These are phyloP conservation scores for Alfaro cultratus DNA, from an alignment of 2,797 vertebrate species.

Conservation along the genomic window DNA sequence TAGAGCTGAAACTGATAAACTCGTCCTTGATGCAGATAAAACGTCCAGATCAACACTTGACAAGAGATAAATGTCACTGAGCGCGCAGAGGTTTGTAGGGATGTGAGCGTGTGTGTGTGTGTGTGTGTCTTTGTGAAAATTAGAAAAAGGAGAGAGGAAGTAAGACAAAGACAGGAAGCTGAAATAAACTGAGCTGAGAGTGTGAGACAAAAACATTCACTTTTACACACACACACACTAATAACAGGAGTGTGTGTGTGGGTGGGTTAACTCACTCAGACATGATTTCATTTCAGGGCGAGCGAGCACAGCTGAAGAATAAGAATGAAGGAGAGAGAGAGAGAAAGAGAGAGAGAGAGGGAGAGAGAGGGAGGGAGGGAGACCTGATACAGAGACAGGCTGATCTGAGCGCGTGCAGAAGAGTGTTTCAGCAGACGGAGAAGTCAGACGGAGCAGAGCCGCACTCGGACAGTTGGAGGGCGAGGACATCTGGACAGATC, in stretches of 20 bases:
- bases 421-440: conserved; percentile 7
- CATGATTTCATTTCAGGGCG: conserved; percentile 60
- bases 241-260: conserved; percentile 4
- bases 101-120: neutral
- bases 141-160: conserved; percentile 7
- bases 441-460: neutral
- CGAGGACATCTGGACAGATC: neutral
- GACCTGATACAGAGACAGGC: neutral
- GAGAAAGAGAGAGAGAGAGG: neutral
- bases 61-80: neutral
- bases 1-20: neutral
- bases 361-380: neutral
- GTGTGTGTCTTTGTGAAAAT: neutral
- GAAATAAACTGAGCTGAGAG: neutral
- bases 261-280: conserved; percentile 24
- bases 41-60: neutral
- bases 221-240: neutral
- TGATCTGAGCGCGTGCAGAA: conserved; percentile 20
- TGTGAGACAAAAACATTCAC: conserved; percentile 9
- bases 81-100: neutral
- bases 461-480: conserved; percentile 9
- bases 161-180: conserved; percentile 37
- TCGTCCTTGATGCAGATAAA: neutral
- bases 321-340: conserved; percentile 38
- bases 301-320: conserved; percentile 38